phyloP scores from a whole-genome alignment of 1,140 invertebrate species.

The Bombus turneri region DNA sequence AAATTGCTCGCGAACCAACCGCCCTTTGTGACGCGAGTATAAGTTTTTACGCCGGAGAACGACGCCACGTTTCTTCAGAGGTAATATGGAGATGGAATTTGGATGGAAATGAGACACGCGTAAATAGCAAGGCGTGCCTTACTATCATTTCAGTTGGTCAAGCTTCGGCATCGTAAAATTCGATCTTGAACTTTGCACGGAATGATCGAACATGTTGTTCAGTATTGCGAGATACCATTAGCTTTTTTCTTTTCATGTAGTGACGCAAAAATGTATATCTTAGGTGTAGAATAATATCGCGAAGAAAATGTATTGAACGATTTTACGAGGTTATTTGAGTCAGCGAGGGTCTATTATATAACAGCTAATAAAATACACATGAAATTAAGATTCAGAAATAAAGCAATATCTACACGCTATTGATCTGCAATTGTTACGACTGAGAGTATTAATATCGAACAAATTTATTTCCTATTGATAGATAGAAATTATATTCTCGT shows the following conservation, averaged over 20 bases:
- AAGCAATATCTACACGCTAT: too few relatives aligned
- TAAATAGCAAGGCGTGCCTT: too few relatives aligned
- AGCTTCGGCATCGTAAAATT: background rate
- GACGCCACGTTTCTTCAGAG: background rate
- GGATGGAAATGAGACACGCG: background rate
- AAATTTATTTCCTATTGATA: too few relatives aligned
- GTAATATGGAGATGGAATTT: background rate
- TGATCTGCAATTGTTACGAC: too few relatives aligned
- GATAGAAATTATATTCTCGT: too few relatives aligned
- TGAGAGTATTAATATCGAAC: background rate
- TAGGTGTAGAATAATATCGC: too few relatives aligned
- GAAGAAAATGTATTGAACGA: too few relatives aligned
- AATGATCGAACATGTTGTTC: background rate
- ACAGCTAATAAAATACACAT: background rate
- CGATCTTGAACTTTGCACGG: background rate
- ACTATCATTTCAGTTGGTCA: background rate
- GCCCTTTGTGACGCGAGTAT: conserved; percentile 17
- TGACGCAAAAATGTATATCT: too few relatives aligned
- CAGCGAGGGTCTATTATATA: too few relatives aligned
- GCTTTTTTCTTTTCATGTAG: too few relatives aligned
- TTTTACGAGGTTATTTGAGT: too few relatives aligned
- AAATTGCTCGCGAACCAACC: conserved; percentile 53
- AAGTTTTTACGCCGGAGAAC: background rate
- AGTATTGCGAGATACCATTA: background rate
- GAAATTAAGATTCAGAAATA: too few relatives aligned